A percentile compares a stretch with the other conserved stretches of the same genome.
These are phyloP conservation scores for Pachypeltis micranthus DNA, from an alignment of 1,140 invertebrate genomes.

Conservation along the genomic window DNA sequence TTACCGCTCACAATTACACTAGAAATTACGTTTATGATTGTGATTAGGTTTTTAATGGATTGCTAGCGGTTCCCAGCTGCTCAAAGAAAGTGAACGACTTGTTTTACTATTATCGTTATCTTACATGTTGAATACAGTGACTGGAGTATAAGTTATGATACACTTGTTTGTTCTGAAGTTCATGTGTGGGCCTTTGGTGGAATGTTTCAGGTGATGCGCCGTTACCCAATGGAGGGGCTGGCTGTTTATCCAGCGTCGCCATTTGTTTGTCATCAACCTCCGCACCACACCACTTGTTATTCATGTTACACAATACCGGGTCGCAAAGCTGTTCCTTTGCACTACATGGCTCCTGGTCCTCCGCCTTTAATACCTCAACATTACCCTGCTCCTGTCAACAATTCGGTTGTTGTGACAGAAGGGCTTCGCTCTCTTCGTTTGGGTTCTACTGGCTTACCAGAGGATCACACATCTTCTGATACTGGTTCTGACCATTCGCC, in stretches of 20 bases:
- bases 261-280: background rate
- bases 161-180: too few species aligned
- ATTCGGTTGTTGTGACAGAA: background rate
- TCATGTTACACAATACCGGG: background rate
- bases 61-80: too few species aligned
- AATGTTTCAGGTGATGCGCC: constrained; percentile 7
- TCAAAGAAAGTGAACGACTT: too few species aligned
- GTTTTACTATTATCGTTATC: too few species aligned
- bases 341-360: background rate
- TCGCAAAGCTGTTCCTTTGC: background rate
- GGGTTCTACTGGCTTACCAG: background rate
- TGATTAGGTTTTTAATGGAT: too few species aligned
- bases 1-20: too few species aligned
- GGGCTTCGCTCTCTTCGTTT: background rate
- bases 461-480: constrained; percentile 14
- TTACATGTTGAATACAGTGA: too few species aligned
- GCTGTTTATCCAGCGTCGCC: constrained; percentile 7
- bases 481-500: constrained; percentile 24
- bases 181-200: too few species aligned
- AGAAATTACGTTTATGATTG: too few species aligned
- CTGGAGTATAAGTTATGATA: too few species aligned
- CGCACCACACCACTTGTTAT: background rate
- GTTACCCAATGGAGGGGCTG: constrained; percentile 10
- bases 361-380: background rate
- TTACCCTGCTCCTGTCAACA: background rate